Evolutionary conservation across 2,113 vertebrate genomes (phyloP), one percentile per base, ranked within the genome.

Genomic region (Columba livia): DNA sequence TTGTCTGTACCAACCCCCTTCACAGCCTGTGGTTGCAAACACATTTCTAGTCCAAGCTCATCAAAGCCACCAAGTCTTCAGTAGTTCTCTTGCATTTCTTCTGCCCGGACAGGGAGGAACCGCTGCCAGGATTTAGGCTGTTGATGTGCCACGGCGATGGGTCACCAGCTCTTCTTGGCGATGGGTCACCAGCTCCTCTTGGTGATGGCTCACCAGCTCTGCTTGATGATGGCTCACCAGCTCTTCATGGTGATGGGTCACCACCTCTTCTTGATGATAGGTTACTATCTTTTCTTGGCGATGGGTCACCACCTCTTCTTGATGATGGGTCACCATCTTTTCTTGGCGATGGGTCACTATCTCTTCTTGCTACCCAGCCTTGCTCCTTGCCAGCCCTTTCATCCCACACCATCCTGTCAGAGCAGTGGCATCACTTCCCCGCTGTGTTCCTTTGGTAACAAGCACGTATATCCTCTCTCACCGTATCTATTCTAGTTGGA

Each of bases 61-160:
- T 70, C 80, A 15, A 17, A 50, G 12, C 51, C 57, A 26, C 21
- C 0, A 0, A 18, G 23, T 48, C n/a, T 31, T 5, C 0, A 1
- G 32, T 5, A 60, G 51, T 26, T 53, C 42, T 29, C 32, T 19
- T 19, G n/a, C 1, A 5, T 65, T 58, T 64, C 66, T 50, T 42
- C 51, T 85, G 42, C 20, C 56, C 11, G 14, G 14, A 14, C 2
- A 4, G 51, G 31, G 40, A 66, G 57, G 47, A 66, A 20, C 28
- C 19, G 24, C 28, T 80, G 34, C 84, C 60, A 11, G 34, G 4
- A 0, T 2, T n/a, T 69, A 58, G 26, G 19, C 26, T 47, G 4
- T 12, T 25, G 64, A 11, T 1, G 2, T 73, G 57, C 34, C 21
- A 0, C 34, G 58, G 40, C 17, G 23, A 4, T 10, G 11, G 48